Percentiles rank a stretch among this genome's conserved stretches.
Evolutionary conservation across 2,797 vertebrate species (phyloP).

Genomic region (Thaleichthys pacificus): DNA sequence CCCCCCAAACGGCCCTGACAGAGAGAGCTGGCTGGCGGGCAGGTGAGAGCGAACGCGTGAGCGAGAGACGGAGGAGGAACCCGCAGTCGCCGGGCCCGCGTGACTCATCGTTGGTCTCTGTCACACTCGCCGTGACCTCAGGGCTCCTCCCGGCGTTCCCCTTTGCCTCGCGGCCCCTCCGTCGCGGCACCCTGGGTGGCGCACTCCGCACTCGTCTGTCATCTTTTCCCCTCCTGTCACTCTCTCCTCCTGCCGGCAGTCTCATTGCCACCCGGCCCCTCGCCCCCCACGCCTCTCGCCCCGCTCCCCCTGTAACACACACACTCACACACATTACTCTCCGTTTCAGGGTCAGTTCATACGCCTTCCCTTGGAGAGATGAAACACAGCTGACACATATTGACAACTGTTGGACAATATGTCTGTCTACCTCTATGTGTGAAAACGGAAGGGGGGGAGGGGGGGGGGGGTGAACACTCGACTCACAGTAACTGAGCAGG

Average conservation of each 20-base stretch:
- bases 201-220: background rate
- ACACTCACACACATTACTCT: no score
- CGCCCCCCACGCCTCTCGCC: background rate
- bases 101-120: background rate
- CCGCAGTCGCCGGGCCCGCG: background rate
- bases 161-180: constrained; percentile 17
- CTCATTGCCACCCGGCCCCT: background rate
- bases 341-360: no score
- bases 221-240: background rate
- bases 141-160: constrained; percentile 6
- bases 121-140: constrained; percentile 14
- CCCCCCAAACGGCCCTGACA: no score
- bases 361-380: no score
- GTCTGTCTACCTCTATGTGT: no score
- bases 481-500: no score
- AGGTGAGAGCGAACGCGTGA: no score
- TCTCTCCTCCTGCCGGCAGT: background rate
- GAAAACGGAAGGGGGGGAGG: no score
- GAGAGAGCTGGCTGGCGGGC: no score
- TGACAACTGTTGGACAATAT: no score
- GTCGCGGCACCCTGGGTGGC: background rate
- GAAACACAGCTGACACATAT: background rate
- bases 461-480: no score
- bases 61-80: background rate
- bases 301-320: background rate